Evolutionary conservation across 2,797 vertebrate species (phyloP), one percentile per base, ranked within the genome.

Genomic region (Neostethus bicornis): DNA sequence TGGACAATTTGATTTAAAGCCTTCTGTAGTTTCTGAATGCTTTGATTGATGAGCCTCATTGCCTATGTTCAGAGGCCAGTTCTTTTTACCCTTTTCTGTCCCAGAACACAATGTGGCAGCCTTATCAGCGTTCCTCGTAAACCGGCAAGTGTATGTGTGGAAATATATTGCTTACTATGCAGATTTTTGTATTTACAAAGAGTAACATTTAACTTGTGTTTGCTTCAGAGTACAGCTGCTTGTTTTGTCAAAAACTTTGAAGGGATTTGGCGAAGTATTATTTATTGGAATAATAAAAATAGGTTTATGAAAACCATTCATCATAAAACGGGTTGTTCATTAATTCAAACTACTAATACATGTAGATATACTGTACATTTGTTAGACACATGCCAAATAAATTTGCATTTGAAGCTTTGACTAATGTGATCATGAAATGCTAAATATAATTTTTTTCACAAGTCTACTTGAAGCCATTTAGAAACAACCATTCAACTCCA

Each of bases 1-100:
- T 20, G 39, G 73, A 75, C 69, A 79, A 84, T 83, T 85, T 68
- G 56, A 59, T 83, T 65, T 34, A 68, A 83, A 84, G 73, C 73
- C 70, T 62, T 80, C 58, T 47, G 48, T 50, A 58, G 63, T 77
- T 80, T 74, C 54, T 76, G 70, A 59, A 62, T 79, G 71, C 79
- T 87, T 78, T 77, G 82, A 86, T 77, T 73, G 75, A 79, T 80
- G 65, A 61, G 78, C 63, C 80, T 83, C 85, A 87, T 87, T 85
- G 75, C 67, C 47, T 45, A 63, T 75, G 55, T 73, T 80, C 49
- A 43, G 41, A 80, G 32, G 29, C 66, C 51, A 61, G 45, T 72
- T 80, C 24, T 66, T 66, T n/a, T 68, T 53, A 68, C 65, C 61
- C 59, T 53, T 67, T 61, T 61, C 42, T 52, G 13, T 38, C 34